Evolutionary conservation across 2,113 vertebrate genomes (phyloP), one percentile per base, ranked within the genome.

Genomic region (Carassius carassius): DNA sequence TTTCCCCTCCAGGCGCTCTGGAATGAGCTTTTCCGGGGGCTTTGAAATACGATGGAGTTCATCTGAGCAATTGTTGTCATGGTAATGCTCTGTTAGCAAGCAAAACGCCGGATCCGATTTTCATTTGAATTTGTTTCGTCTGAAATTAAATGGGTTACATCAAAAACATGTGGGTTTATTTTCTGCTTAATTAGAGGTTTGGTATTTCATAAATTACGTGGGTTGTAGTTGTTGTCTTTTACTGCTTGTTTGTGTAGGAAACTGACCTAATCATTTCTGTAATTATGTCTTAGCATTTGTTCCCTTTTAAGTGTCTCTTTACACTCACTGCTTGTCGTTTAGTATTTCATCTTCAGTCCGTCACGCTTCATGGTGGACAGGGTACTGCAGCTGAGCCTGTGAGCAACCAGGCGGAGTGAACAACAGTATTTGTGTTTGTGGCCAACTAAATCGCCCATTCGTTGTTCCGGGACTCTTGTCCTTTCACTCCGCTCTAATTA

Each of bases 401-500:
- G 44, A 44, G 29, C 49, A 70, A 25, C 83, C 47, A 56, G 51
- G 54, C n/a, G n/a, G 25, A 2, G 35, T 51, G 3, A 44, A 60
- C 49, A 21, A 72, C 16, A 0, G 41, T 54, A 63, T 78, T 65
- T 65, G n/a, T n/a, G 47, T 75, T 62, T 86, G 87, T 62, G 83
- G 86, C 47, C 49, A 77, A 23, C 51, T 47, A 32, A 78, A 86
- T 87, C 74, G 14, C n/a, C 56, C 35, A 72, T 80, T 88, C 44
- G 11, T 78, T 88, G 37, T 84, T 77, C 78, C 62, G 7, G 62
- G 60, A 70, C 37, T 56, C 86, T 62, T 82, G 51, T 69, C 60
- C 65, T 87, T 91, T 91, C 83, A 84, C 83, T 87, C 79, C 29
- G 23, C 35, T 75, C 76, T 85, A 89, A 90, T 91, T 90, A 90